Base-by-base conservation (phyloP, 2,113 vertebrate genomes). In the Pteruthius melanotis region DNA sequence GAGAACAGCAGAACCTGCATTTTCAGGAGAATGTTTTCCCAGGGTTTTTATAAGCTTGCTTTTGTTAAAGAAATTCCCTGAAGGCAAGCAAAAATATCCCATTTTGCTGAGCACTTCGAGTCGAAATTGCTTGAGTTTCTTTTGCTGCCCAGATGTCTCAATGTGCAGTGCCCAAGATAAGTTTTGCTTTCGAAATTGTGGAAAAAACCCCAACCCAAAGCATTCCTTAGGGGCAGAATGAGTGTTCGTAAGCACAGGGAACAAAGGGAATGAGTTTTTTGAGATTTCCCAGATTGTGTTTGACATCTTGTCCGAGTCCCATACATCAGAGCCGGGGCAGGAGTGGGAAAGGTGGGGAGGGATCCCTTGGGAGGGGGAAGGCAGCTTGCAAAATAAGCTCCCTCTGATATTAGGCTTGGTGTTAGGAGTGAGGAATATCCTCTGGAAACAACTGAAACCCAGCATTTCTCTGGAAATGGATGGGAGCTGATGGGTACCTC, bases 51-150 rank as follows among this genome's bases (percentile, higher is more conserved):
- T 69, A 80, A 80, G 59, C 52, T 76, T 77, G 35, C 39, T 90
- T 90, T 97, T 83, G 63, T 93, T 88, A 49, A 70, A 86, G 39
- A 70, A 92, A 75, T 88, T 88, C 84, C 78, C 88, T 4, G 20
- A 91, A 95, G 82, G 87, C 90, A 95, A 92, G 86, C 87, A 95
- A 90, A 87, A 88, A 37, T 54, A 79, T 87, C 66, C 45, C 31
- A 15, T 95, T 97, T 95, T 83, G 74, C 81, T 89, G 70, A 89
- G 61, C 80, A 19, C 44, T 79, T 79, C 45, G 52, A 69, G 45
- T 52, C 20, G 5, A 93, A 92, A 90, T 90, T 75, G 54, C n/a
- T 79, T 93, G 57, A 37, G 60, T 94, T 96, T 88, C 59, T 83
- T 94, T 92, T 82, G 54, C 89, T 76, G 64, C 76, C 79, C 75